Evolutionary conservation across 2,888 invertebrate species (phyloP).

Genomic region (Pandemis corylana): DNA sequence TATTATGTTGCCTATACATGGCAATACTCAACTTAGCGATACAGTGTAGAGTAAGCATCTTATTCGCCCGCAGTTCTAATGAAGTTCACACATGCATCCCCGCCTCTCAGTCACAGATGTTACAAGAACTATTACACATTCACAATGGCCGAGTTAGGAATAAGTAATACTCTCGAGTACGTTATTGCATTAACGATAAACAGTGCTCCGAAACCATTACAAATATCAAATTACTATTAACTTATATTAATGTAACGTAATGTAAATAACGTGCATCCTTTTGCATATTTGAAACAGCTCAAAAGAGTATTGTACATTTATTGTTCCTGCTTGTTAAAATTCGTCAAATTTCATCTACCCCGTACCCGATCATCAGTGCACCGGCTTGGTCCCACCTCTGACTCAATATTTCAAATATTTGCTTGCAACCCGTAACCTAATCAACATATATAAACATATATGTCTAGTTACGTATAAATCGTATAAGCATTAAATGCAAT

Average conservation of each 20-base stretch:
- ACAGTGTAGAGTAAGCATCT: slow-evolving; percentile 8
- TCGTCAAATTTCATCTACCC: slow-evolving; percentile 61
- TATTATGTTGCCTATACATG: slow-evolving; percentile 11
- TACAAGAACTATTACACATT: slow-evolving; percentile 33
- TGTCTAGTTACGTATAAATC: slow-evolving; percentile 72
- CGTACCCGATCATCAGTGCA: slow-evolving; percentile 67
- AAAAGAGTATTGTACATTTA: slow-evolving; percentile 44
- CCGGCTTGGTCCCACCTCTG: slow-evolving; percentile 79
- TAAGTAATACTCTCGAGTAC: slow-evolving; percentile 29
- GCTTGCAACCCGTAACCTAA: slow-evolving; percentile 28
- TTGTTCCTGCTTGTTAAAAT: slow-evolving; percentile 51
- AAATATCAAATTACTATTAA: slow-evolving; percentile 32
- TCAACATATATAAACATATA: slow-evolving; percentile 53
- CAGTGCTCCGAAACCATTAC: slow-evolving; percentile 32
- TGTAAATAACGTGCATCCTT: slow-evolving; percentile 56
- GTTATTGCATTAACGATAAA: slow-evolving; percentile 33
- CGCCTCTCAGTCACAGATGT: slow-evolving; percentile 4
- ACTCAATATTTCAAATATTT: slow-evolving; percentile 26
- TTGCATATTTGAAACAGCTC: slow-evolving; percentile 40
- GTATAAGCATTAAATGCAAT: slow-evolving; percentile 76
- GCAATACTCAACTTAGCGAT: slow-evolving; percentile 26
- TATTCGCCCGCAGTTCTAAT: slow-evolving; percentile 14
- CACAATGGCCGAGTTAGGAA: slow-evolving; percentile 38
- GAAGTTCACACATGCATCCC: slow-evolving; percentile 29
- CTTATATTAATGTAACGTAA: slow-evolving; percentile 47